A percentile compares a stretch with the other conserved stretches of the same genome.
Evolutionary conservation across 1,140 invertebrate species (phyloP).

Genomic region (Aphaenogaster floridana): DNA sequence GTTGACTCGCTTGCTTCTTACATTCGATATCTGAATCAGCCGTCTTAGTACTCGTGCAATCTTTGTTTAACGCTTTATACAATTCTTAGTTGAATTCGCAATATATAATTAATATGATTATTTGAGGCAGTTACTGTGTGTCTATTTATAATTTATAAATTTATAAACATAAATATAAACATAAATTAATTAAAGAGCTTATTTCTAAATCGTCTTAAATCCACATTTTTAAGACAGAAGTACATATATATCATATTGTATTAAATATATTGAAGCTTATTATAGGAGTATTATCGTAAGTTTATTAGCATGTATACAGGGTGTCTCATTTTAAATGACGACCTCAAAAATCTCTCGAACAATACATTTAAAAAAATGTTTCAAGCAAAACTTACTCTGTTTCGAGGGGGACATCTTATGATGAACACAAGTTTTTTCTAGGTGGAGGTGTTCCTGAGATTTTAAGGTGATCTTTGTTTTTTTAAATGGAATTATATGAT

Average conservation of each 20-base stretch:
- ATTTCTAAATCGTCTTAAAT: not conserved
- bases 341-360: too few species aligned
- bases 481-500: too few species aligned
- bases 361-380: too few species aligned
- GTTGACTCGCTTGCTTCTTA: conserved; percentile 2
- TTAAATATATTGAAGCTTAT: conserved; percentile 6
- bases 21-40: not conserved
- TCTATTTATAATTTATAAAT: conserved; percentile 10
- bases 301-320: not conserved
- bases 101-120: conserved; percentile 14
- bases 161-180: not conserved
- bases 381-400: too few species aligned
- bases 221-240: not conserved
- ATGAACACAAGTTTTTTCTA: too few species aligned
- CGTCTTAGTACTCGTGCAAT: not conserved
- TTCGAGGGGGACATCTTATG: too few species aligned
- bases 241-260: not conserved
- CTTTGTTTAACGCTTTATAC: not conserved
- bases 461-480: too few species aligned
- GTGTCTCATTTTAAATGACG: too few species aligned
- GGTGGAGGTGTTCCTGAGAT: too few species aligned
- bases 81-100: not conserved
- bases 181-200: not conserved
- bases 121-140: not conserved
- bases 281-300: not conserved